These are phyloP conservation scores for Hirundichthys speculiger DNA, from an alignment of 2,113 vertebrate genomes.

Conservation along the genomic window DNA sequence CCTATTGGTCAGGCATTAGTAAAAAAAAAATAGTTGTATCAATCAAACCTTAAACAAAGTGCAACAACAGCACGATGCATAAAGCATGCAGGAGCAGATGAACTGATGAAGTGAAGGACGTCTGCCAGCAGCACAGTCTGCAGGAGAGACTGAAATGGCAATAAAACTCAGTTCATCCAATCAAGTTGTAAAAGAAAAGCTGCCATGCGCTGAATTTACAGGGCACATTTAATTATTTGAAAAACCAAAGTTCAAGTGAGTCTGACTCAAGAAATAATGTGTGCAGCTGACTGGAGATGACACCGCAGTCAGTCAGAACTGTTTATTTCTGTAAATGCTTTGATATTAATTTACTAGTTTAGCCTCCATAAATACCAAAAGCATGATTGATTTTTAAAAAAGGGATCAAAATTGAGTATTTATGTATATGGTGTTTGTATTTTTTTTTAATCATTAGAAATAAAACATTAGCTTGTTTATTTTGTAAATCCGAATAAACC, in stretches of 20 bases:
- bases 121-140: not conserved
- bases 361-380: too few species aligned
- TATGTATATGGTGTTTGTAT: too few species aligned
- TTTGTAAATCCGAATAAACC: too few species aligned
- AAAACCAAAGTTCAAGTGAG: not conserved
- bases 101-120: not conserved
- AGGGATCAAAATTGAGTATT: too few species aligned
- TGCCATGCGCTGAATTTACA: not conserved
- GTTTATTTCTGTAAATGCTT: not conserved
- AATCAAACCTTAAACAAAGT: not conserved
- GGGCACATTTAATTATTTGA: not conserved
- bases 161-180: not conserved
- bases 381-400: too few species aligned
- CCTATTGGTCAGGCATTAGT: too few species aligned
- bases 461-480: too few species aligned
- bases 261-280: not conserved
- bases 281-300: not conserved
- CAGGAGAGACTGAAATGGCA: not conserved
- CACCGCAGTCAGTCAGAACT: not conserved
- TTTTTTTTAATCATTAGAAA: too few species aligned
- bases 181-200: too few species aligned
- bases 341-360: too few species aligned
- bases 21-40: too few species aligned
- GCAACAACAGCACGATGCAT: not conserved
- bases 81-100: not conserved